Evolutionary conservation across 2,113 vertebrate species (phyloP).

Genomic region (Cochlearius cochlearius): DNA sequence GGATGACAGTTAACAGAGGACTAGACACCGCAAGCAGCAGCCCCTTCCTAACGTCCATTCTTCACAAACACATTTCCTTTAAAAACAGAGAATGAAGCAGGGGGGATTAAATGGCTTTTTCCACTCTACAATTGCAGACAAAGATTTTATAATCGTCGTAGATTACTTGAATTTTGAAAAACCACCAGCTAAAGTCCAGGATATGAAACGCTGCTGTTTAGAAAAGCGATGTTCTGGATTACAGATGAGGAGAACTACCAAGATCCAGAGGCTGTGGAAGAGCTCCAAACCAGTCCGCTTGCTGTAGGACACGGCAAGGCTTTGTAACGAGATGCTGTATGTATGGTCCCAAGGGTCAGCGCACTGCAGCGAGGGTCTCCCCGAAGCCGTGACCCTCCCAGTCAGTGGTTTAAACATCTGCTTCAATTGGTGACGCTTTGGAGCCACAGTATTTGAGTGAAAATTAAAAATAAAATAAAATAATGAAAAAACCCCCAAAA

Average conservation of each 20-base stretch:
- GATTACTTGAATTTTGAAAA: constrained; percentile 10
- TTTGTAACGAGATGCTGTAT: background rate
- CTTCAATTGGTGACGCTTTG: background rate
- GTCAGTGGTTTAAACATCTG: background rate
- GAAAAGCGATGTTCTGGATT: background rate
- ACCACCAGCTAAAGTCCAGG: background rate
- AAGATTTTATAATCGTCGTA: background rate
- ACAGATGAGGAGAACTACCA: background rate
- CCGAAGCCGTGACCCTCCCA: background rate
- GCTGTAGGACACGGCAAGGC: background rate
- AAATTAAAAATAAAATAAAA: background rate
- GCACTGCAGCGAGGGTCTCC: background rate
- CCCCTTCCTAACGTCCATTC: background rate
- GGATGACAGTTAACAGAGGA: background rate
- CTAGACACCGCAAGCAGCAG: background rate
- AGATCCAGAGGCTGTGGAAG: background rate
- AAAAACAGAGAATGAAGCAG: background rate
- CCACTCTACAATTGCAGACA: background rate
- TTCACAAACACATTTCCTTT: background rate
- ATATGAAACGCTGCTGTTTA: background rate
- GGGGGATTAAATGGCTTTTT: background rate
- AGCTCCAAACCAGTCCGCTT: background rate
- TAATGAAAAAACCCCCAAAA: background rate
- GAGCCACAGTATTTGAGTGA: background rate
- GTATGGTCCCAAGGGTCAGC: background rate